A percentile compares a stretch with the other conserved stretches of the same genome.
Evolutionary conservation across 1,140 invertebrate genomes (phyloP).

Genomic region (Drosophila ficusphila): DNA sequence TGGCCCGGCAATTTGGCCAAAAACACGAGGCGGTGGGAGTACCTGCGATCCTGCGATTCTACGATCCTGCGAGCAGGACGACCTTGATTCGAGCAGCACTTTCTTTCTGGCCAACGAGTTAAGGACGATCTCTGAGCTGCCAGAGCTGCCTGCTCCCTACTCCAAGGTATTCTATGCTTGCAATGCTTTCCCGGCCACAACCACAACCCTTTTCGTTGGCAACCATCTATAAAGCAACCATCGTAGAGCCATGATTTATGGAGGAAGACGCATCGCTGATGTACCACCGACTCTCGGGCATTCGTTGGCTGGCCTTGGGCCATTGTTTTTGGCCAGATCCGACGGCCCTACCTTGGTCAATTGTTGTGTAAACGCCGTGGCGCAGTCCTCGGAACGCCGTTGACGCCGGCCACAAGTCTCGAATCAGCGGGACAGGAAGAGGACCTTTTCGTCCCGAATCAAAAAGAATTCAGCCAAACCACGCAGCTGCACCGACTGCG

Average conservation of each 20-base stretch:
- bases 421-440: not conserved
- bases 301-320: conserved; percentile 26
- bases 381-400: conserved; percentile 58
- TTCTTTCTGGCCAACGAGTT: conserved; percentile 36
- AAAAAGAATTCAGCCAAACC: conserved; percentile 11
- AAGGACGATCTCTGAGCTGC: not conserved
- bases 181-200: conserved; percentile 1
- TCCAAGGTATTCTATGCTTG: no score
- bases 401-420: conserved; percentile 55
- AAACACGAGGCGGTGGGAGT: not conserved
- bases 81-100: conserved; percentile 37
- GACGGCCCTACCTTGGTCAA: conserved; percentile 8
- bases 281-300: not conserved
- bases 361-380: conserved; percentile 67
- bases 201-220: conserved; percentile 28
- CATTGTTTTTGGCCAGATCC: conserved; percentile 29
- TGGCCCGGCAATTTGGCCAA: conserved; percentile 30
- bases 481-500: conserved; percentile 33
- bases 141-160: not conserved
- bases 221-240: no score
- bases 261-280: not conserved
- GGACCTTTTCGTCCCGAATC: not conserved
- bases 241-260: not conserved
- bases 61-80: no score
- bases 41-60: not conserved